Conservation (phyloP, 1,140 invertebrate genomes). For the Pantala flavescens region DNA sequence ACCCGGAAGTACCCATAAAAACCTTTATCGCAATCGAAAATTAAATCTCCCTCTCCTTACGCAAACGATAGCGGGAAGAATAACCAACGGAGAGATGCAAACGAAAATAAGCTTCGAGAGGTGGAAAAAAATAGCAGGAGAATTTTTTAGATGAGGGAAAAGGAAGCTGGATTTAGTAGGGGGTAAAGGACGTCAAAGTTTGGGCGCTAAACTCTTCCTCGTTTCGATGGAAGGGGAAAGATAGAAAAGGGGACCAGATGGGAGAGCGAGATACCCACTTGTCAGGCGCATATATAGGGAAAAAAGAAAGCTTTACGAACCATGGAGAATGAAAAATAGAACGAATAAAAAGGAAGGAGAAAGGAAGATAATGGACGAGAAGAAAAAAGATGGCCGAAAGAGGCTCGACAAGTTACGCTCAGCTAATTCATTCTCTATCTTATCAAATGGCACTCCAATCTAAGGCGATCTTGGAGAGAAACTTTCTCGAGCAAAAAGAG, state of each 20-base stretch:
- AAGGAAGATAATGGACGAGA: not conserved
- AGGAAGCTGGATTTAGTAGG: not conserved
- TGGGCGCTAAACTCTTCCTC: constrained; percentile 2
- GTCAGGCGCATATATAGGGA: not conserved
- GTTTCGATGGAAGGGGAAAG: not conserved
- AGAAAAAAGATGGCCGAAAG: not conserved
- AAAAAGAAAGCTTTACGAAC: not conserved
- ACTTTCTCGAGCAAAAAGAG: no score
- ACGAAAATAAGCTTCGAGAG: not conserved
- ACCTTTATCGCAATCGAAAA: no score
- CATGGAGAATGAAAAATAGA: not conserved
- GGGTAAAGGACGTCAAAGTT: constrained; percentile 1
- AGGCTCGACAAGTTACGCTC: not conserved
- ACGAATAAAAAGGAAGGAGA: not conserved
- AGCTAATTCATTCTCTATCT: not conserved
- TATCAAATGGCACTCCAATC: no score
- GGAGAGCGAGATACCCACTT: not conserved
- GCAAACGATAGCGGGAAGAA: not conserved
- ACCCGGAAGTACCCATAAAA: no score
- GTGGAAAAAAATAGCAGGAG: not conserved
- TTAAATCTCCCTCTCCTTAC: no score
- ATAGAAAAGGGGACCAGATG: not conserved
- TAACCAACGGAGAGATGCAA: not conserved
- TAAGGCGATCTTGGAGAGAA: no score
- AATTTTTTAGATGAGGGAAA: not conserved